Percentiles rank a stretch among this genome's conserved stretches.
Evolutionary conservation across 2,113 vertebrate species (phyloP).

Genomic region (Leptobrachium ailaonicum): DNA sequence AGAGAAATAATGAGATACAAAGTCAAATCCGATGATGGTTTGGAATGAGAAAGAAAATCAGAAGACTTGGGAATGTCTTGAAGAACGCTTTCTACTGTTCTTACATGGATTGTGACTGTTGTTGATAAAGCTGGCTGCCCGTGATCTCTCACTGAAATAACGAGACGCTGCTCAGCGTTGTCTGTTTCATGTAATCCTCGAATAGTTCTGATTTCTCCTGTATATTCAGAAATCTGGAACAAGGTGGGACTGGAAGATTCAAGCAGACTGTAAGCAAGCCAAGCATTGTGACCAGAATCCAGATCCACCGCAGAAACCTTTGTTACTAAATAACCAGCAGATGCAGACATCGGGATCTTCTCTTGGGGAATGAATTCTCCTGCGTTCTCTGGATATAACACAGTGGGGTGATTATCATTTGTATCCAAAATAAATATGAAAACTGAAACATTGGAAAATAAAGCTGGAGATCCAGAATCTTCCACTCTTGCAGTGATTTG

Average conservation of each 20-base stretch:
- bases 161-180: constrained; percentile 70
- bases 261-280: constrained; percentile 78
- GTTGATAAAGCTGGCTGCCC: constrained; percentile 78
- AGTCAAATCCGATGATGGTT: constrained; percentile 53
- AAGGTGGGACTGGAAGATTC: constrained; percentile 78
- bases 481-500: constrained; percentile 62
- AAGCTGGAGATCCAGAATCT: constrained; percentile 66
- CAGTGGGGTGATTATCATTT: constrained; percentile 73
- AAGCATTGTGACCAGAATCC: constrained; percentile 82
- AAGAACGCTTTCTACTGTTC: constrained; percentile 72
- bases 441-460: constrained; percentile 65
- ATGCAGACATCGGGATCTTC: constrained; percentile 73
- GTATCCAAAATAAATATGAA: constrained; percentile 75
- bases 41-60: constrained; percentile 63
- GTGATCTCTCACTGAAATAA: constrained; percentile 76
- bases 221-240: constrained; percentile 76
- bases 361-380: constrained; percentile 72
- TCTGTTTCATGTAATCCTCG: constrained; percentile 75
- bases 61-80: constrained; percentile 65
- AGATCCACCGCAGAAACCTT: constrained; percentile 86
- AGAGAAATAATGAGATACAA: constrained; percentile 66
- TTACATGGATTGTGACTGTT: constrained; percentile 76
- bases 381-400: constrained; percentile 72
- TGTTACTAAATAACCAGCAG: constrained; percentile 78
- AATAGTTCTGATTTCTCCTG: constrained; percentile 80